These are phyloP conservation scores for Synanceia verrucosa DNA, from an alignment of 2,797 vertebrate genomes.

Conservation along the genomic window DNA sequence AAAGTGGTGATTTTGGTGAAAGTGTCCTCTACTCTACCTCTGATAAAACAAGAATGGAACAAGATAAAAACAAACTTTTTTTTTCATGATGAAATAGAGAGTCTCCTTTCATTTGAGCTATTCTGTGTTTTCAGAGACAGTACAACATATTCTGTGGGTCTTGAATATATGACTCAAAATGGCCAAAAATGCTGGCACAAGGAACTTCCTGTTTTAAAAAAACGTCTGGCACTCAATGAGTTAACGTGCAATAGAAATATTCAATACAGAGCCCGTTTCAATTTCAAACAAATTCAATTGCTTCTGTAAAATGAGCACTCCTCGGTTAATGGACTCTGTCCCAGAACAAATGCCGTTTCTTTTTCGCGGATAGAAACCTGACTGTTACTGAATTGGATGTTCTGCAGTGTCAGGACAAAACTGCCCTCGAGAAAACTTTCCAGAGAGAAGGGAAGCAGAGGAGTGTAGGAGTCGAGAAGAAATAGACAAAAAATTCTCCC, in stretches of 20 bases:
- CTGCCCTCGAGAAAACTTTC: constrained; percentile 46
- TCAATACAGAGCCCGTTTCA: constrained; percentile 20
- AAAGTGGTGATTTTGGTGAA: too few relatives aligned
- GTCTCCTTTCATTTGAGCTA: too few relatives aligned
- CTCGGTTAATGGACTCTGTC: constrained; percentile 20
- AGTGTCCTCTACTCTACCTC: too few relatives aligned
- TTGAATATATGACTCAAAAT: too few relatives aligned
- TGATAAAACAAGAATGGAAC: too few relatives aligned
- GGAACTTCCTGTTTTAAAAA: too few relatives aligned
- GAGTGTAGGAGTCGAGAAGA: background rate
- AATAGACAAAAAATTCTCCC: constrained; percentile 7
- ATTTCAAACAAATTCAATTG: constrained; percentile 25
- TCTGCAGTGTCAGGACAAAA: constrained; percentile 30
- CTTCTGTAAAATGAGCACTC: constrained; percentile 23
- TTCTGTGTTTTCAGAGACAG: too few relatives aligned
- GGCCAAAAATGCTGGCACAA: too few relatives aligned
- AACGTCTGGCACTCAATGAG: too few relatives aligned
- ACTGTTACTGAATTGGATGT: constrained; percentile 13
- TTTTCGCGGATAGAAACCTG: constrained; percentile 1
- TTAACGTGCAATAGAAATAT: background rate
- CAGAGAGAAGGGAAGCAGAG: constrained; percentile 13
- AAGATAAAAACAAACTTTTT: too few relatives aligned
- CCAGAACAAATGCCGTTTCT: constrained; percentile 22
- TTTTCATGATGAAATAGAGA: too few relatives aligned
- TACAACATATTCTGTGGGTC: too few relatives aligned